A percentile compares a stretch with the other conserved stretches of the same genome.
phyloP scores from a whole-genome alignment of 2,797 vertebrate species.

The Masticophis lateralis region DNA sequence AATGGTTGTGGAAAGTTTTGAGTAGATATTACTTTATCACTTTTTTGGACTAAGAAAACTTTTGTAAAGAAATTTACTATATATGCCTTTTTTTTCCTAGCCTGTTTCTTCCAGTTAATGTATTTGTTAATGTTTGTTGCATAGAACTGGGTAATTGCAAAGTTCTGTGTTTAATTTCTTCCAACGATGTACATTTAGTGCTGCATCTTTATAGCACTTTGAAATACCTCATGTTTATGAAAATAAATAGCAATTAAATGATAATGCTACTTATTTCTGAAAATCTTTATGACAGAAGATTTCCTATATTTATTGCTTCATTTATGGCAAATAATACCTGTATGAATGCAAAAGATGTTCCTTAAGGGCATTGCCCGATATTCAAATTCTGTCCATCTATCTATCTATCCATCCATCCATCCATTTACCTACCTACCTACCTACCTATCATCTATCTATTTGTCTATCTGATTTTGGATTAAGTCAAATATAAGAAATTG shows the following conservation, averaged over 20 bases:
- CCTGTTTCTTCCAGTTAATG: constrained; percentile 89
- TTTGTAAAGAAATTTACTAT: constrained; percentile 99
- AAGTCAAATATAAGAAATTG: background rate
- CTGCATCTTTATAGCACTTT: constrained; percentile 99
- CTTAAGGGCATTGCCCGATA: background rate
- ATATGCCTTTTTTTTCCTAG: constrained; percentile 87
- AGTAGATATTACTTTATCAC: constrained; percentile 99
- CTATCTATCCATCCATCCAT: background rate
- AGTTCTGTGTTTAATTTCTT: constrained; percentile 84
- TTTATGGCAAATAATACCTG: background rate
- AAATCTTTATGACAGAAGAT: constrained; percentile 15
- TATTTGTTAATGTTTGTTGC: constrained; percentile 98
- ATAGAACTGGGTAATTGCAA: constrained; percentile 96
- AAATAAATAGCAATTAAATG: constrained; percentile 97
- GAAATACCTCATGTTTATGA: constrained; percentile 99
- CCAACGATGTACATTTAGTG: constrained; percentile 97
- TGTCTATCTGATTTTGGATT: background rate
- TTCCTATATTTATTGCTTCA: constrained; percentile 17
- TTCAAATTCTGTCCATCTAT: background rate
- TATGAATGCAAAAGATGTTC: background rate
- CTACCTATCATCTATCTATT: background rate
- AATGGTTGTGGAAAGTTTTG: constrained; percentile 96
- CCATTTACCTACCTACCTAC: background rate
- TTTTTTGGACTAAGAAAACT: constrained; percentile 87
- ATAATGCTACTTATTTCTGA: constrained; percentile 58